A percentile compares a stretch with the other conserved stretches of the same genome.
Evolutionary conservation across 30 jellyfish, hydroid and myxozoan genomes (phyloP).

Genomic region (Turritopsis dohrnii): DNA sequence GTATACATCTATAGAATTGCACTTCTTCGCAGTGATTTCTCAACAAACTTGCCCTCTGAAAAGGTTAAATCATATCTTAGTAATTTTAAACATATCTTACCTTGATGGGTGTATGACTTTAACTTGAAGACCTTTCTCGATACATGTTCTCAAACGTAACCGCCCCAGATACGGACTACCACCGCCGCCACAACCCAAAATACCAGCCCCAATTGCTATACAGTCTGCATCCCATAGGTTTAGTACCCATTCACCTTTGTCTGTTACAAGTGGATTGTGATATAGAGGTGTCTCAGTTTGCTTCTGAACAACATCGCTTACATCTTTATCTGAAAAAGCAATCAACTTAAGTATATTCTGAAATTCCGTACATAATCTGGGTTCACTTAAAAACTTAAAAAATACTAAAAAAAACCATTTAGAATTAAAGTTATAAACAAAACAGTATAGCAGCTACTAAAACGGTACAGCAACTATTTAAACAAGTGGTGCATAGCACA

Average conservation of each 20-base stretch:
- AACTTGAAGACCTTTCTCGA: constrained; percentile 35
- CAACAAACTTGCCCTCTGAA: not conserved
- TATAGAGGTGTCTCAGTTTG: not conserved
- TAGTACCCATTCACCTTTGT: constrained; percentile 51
- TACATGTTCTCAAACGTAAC: constrained; percentile 9
- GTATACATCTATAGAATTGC: too few species aligned
- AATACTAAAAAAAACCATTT: too few species aligned
- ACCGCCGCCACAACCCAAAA: constrained; percentile 77
- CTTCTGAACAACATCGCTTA: not conserved
- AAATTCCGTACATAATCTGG: too few species aligned
- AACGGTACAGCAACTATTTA: too few species aligned
- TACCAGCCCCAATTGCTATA: constrained; percentile 55
- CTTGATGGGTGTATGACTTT: constrained; percentile 46
- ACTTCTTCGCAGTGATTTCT: too few species aligned
- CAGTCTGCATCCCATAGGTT: constrained; percentile 47
- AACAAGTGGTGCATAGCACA: too few species aligned
- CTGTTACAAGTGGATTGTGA: not conserved
- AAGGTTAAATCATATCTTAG: not conserved
- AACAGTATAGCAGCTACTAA: too few species aligned
- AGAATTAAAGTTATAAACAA: too few species aligned
- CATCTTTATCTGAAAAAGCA: not conserved
- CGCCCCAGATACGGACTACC: constrained; percentile 66
- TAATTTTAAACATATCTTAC: constrained; percentile 11
- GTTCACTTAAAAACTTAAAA: too few species aligned
- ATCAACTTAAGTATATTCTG: not conserved